Percentiles rank a stretch among this genome's conserved stretches.
phyloP scores from a whole-genome alignment of 2,888 invertebrate genomes.

The Carpatolechia fugitivella region DNA sequence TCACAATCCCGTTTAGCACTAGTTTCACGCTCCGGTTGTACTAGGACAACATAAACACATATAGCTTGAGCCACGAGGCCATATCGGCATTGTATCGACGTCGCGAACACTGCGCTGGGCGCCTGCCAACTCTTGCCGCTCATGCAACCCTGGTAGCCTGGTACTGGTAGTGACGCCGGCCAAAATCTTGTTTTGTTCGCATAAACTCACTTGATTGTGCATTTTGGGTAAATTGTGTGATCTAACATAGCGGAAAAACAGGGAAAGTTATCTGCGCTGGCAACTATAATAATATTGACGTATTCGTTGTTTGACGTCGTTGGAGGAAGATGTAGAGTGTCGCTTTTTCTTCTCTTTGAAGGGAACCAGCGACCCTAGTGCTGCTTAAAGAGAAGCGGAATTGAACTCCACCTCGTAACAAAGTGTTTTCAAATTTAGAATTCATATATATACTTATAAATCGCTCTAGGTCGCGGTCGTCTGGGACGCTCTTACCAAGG shows the following conservation, averaged over 20 bases:
- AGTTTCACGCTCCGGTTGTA: conserved; percentile 2
- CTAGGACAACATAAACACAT: conserved; percentile 1
- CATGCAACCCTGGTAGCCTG: background rate
- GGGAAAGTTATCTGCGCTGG: background rate
- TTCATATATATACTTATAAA: no score
- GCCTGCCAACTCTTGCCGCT: conserved; percentile 9
- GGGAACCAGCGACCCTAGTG: no score
- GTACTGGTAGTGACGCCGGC: conserved; percentile 6
- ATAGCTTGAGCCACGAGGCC: background rate
- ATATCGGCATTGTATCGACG: conserved; percentile 17
- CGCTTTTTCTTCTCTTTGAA: no score
- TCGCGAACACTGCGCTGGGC: conserved; percentile 14
- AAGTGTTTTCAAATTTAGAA: no score
- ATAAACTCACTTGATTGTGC: conserved; percentile 9
- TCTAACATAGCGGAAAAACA: background rate
- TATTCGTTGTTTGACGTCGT: background rate
- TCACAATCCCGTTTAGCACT: background rate
- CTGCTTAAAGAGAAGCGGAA: no score
- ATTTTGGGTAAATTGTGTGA: conserved; percentile 5
- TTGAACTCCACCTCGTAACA: no score
- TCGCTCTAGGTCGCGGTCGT: no score
- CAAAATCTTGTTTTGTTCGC: conserved; percentile 15
- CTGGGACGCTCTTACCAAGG: no score
- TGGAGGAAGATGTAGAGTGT: no score
- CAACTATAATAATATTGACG: background rate